Evolutionary conservation across 2,888 invertebrate species (phyloP).

Genomic region (Xylophagus ater): DNA sequence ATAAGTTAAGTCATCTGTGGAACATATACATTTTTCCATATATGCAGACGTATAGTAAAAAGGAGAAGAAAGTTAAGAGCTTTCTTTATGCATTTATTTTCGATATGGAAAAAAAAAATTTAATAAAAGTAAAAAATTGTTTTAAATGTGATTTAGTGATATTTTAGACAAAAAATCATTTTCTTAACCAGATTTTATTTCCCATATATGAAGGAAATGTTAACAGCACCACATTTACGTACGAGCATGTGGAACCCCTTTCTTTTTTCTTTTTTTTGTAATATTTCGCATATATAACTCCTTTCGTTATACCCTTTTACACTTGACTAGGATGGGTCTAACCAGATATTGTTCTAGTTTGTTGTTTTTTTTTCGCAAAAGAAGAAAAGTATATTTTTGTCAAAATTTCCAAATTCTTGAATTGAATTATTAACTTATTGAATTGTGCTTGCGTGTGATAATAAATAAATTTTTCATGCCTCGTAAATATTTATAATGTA

Average conservation of each 20-base stretch:
- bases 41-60: not conserved
- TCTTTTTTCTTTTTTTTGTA: too few species aligned
- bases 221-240: too few species aligned
- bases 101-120: too few species aligned
- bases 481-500: slow-evolving; percentile 21
- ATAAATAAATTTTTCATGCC: slow-evolving; percentile 25
- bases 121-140: not conserved
- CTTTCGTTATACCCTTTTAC: slow-evolving; percentile 6
- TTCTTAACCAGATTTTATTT: slow-evolving; percentile 13
- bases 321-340: slow-evolving; percentile 2
- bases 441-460: slow-evolving; percentile 24
- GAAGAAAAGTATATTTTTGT: too few species aligned
- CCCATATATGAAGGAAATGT: too few species aligned
- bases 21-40: not conserved
- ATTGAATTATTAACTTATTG: slow-evolving; percentile 26
- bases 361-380: not conserved
- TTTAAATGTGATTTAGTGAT: slow-evolving; percentile 16
- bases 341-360: not conserved
- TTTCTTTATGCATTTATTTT: not conserved
- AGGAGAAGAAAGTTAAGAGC: not conserved
- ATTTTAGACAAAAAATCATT: slow-evolving; percentile 17
- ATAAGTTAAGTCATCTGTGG: slow-evolving; percentile 13
- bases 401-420: slow-evolving; percentile 12
- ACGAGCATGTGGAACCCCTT: slow-evolving; percentile 8
- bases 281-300: not conserved